phyloP scores from a whole-genome alignment of 2,113 vertebrate species.

The Pachycephala philippinensis region DNA sequence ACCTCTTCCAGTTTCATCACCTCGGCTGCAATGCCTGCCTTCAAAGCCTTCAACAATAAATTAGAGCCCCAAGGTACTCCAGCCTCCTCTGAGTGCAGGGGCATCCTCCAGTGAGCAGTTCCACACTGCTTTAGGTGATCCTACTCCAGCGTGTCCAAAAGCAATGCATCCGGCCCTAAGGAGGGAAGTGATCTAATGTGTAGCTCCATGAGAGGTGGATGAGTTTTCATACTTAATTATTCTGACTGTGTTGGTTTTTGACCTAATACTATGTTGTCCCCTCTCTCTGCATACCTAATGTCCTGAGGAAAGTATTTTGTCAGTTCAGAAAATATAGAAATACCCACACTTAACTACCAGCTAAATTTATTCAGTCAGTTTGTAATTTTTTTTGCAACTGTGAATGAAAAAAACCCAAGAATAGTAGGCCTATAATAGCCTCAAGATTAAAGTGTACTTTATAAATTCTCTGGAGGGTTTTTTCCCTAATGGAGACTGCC shows the following conservation, averaged over 20 bases:
- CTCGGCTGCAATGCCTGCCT: not conserved
- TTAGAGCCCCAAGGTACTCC: not conserved
- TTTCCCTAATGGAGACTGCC: not conserved
- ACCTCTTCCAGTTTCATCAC: not conserved
- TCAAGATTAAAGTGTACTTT: not conserved
- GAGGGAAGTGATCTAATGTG: accelerated
- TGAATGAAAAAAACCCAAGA: not conserved
- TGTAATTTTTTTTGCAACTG: not conserved
- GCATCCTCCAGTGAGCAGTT: not conserved
- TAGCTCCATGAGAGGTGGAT: not conserved
- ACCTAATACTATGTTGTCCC: not conserved
- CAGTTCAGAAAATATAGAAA: not conserved
- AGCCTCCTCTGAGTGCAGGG: not conserved
- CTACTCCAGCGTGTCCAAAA: not conserved
- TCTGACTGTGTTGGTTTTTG: not conserved
- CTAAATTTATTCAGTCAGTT: not conserved
- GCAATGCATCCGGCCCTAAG: not conserved
- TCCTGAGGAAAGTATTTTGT: not conserved
- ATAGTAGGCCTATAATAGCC: not conserved
- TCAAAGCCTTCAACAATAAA: not conserved
- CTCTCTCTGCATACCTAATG: not conserved
- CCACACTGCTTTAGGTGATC: not conserved
- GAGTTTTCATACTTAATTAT: not conserved
- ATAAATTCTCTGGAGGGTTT: not conserved
- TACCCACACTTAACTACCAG: not conserved